Base-by-base conservation (phyloP, 2,113 vertebrate species). In the Piaya cayana region DNA sequence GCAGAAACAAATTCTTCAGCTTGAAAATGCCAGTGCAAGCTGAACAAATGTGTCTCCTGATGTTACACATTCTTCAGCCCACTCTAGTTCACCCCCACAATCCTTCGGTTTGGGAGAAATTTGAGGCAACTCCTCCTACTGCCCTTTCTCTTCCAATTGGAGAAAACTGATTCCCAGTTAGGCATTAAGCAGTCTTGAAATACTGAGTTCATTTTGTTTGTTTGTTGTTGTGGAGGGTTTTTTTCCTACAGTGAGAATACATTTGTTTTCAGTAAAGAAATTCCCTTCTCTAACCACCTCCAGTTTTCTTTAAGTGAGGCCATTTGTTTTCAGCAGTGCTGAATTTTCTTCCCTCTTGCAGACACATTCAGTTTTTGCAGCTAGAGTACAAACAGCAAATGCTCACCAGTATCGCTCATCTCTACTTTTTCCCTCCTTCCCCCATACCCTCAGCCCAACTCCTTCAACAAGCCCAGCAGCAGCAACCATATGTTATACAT, bases 1-100 rank as follows among this genome's bases (percentile, higher is more conserved):
- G 12, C 68, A 96, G 93, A 96, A 96, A 96, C 91, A 95, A 95
- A 89, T 94, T 95, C 86, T 92, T 95, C 92, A 92, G 68, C 88
- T 95, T 96, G 83, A 71, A 97, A 97, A 97, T 95, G 95, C 89
- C 96, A 97, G 81, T 75, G 87, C 79, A 94, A 75, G 83, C 78
- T 95, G 96, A 97, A 96, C 95, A 97, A 97, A 97, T 96, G 96
- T 81, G 59, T 93, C 94, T 96, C 95, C 96, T 94, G 96, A 96
- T 96, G 96, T 93, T 95, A 94, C 81, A 91, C 49, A 96, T 90
- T 90, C 88, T 92, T 93, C 94, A 96, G 62, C 92, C 93, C 84
- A 81, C 84, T 97, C 94, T 45, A 88, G 47, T 92, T 90, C 91
- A 93, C 95, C 89, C 75, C 93, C 93, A 91, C 88, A 94, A 78